These are phyloP conservation scores for Chironomus tentans DNA, from an alignment of 2,888 invertebrate genomes.

Conservation along the genomic window DNA sequence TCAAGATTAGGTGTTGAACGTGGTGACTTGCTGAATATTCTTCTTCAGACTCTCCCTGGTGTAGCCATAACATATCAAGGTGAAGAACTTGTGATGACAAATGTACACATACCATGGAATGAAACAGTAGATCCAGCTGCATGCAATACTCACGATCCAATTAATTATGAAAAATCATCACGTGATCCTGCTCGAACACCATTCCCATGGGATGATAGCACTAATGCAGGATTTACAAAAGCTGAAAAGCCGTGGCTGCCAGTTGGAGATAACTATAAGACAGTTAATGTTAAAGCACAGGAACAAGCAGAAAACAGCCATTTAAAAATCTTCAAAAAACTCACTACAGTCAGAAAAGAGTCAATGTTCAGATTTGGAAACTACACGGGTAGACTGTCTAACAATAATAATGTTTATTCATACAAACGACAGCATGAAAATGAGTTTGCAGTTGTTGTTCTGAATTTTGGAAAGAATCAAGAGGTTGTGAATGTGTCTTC, in stretches of 20 bases:
- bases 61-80: conserved; percentile 55
- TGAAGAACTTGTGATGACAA: conserved; percentile 65
- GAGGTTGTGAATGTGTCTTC: not conserved
- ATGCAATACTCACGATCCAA: conserved; percentile 43
- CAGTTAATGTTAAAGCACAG: conserved; percentile 52
- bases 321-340: conserved; percentile 52
- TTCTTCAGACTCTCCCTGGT: conserved; percentile 50
- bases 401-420: not conserved
- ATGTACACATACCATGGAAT: conserved; percentile 51
- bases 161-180: conserved; percentile 38
- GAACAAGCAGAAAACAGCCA: conserved; percentile 47
- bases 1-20: conserved; percentile 43
- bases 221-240: conserved; percentile 41
- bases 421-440: not conserved
- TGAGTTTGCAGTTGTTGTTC: not conserved
- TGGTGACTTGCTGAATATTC: conserved; percentile 47
- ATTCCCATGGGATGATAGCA: conserved; percentile 45
- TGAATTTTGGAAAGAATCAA: not conserved
- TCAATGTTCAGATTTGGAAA: conserved; percentile 29
- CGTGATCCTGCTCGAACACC: conserved; percentile 48
- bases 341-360: conserved; percentile 48
- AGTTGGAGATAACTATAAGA: conserved; percentile 50
- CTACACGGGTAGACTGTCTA: not conserved
- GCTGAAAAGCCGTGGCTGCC: conserved; percentile 50
- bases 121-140: conserved; percentile 52